A percentile compares a stretch with the other conserved stretches of the same genome.
These are phyloP conservation scores for Leptopilina boulardi DNA, from an alignment of 1,140 invertebrate species.

Conservation along the genomic window DNA sequence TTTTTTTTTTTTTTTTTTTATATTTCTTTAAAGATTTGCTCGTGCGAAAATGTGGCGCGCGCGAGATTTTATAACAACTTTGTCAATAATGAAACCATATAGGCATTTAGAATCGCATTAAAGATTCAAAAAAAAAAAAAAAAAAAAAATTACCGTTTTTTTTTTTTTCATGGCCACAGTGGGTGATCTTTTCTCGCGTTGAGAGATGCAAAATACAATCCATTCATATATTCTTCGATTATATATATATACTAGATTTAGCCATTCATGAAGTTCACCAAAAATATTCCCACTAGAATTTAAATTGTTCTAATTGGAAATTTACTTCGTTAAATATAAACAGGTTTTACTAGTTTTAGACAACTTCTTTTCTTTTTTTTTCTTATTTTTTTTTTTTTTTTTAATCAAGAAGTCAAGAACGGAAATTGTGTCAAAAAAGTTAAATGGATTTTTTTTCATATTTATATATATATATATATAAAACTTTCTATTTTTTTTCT, in stretches of 20 bases:
- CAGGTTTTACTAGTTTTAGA: neutral
- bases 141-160: neutral
- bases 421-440: no score
- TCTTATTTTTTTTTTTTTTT: no score
- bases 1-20: neutral
- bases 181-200: neutral
- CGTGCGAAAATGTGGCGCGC: constrained; percentile 7
- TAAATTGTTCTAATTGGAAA: constrained; percentile 24
- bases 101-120: neutral
- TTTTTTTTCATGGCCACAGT: neutral
- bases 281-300: neutral
- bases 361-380: no score
- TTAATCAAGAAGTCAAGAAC: no score
- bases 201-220: neutral
- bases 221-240: neutral
- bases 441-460: no score
- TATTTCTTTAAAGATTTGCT: neutral
- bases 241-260: no score
- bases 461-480: no score
- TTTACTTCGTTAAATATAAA: neutral
- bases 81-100: neutral
- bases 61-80: neutral
- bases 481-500: no score
- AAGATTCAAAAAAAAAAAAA: no score
- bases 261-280: constrained; percentile 4